Evolutionary conservation across 2,797 vertebrate species (phyloP).

Genomic region (Fratercula arctica): DNA sequence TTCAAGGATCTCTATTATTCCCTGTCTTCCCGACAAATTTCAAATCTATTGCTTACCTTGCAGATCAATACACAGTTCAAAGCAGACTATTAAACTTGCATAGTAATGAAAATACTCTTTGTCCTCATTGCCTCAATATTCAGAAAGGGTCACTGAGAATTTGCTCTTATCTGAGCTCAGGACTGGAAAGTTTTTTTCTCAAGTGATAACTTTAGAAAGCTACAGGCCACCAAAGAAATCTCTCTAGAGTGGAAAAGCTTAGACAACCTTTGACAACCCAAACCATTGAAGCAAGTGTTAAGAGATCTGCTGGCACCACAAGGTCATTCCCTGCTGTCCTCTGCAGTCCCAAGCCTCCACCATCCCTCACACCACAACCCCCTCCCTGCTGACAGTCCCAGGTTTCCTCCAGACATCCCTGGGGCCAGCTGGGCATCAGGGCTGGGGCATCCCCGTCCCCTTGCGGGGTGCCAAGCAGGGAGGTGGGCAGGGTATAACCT

Average conservation of each 20-base stretch:
- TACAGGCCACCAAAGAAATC: neutral
- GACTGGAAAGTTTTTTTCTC: neutral
- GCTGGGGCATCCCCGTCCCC: neutral
- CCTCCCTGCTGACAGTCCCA: neutral
- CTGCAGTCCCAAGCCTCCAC: too few species aligned
- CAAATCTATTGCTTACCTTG: neutral
- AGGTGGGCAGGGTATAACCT: neutral
- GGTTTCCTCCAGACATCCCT: neutral
- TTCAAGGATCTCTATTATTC: neutral
- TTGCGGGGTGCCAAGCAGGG: fast-evolving
- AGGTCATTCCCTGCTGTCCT: neutral
- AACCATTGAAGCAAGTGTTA: neutral
- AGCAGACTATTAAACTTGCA: neutral
- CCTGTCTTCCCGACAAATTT: neutral
- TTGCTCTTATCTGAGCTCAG: neutral
- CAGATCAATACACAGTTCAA: neutral
- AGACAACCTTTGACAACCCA: neutral
- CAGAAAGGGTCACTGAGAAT: neutral
- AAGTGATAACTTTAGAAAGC: neutral
- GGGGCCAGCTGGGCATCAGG: neutral
- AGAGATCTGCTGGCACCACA: neutral
- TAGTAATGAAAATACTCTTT: neutral
- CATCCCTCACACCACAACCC: fast-evolving
- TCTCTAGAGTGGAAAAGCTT: neutral
- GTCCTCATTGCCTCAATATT: neutral